Base-by-base conservation (phyloP, 2,113 vertebrate genomes). In the Aptenodytes patagonicus region DNA sequence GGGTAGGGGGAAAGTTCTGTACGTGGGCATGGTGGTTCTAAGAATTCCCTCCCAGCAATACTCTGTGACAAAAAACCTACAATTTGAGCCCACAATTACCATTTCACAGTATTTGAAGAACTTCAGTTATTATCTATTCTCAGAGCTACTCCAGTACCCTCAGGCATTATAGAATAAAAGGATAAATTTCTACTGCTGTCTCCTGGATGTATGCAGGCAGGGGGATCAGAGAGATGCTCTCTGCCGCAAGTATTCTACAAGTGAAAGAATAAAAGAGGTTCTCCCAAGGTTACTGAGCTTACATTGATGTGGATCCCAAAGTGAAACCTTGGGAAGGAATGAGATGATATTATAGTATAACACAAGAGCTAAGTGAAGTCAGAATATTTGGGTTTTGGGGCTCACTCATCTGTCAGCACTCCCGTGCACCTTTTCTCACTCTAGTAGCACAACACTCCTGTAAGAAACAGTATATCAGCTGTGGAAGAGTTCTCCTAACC, bases 41-140 rank as follows among this genome's bases (percentile, higher is more conserved):
- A 82, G 55, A 86, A 71, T 58, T 93, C 55, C 69, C 86, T 77
- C 57, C 38, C 36, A 87, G 89, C 65, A 89, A 66, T 42, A 79
- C 20, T 73, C 62, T 72, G 64, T 51, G 72, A 92, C 73, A 87
- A 72, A 82, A 93, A 95, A 93, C 44, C 36, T 24, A 11, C 83
- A 89, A 34, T 89, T 93, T 93, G 81, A 87, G 54, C 60, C 80
- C 77, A 76, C 83, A 89, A 95, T 97, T 91, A 93, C 72, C 73
- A 72, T 87, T 82, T 84, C 86, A 87, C 87, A 96, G 86, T 57
- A 36, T 83, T 90, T 87, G 92, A 92, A 87, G 58, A 89, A 96
- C 89, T 85, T 76, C 87, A 54, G 69, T 93, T 95, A 72, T 76
- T 87, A 84, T 89, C 94, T 93, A 0, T 49, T 94, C 66, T 94